These are phyloP conservation scores for Metopia argyrocephala DNA, from an alignment of 2,888 invertebrate species.

Conservation along the genomic window DNA sequence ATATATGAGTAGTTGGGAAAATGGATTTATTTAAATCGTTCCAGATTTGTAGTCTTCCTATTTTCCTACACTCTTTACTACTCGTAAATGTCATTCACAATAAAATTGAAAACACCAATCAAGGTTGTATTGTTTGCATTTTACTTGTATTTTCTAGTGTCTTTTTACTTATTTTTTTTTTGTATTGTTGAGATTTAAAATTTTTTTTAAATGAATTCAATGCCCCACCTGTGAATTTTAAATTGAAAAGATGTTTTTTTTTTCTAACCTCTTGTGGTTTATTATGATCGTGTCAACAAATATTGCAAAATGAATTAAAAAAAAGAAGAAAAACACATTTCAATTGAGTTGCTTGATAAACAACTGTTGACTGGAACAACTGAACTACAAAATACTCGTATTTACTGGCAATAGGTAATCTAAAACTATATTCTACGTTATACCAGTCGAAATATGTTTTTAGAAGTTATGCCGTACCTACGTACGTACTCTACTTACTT, in stretches of 20 bases:
- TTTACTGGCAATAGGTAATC: not conserved
- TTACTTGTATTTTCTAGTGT: not conserved
- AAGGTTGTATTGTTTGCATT: not conserved
- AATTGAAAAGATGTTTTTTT: constrained; percentile 53
- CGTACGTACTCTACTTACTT: constrained; percentile 5
- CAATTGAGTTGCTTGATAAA: constrained; percentile 46
- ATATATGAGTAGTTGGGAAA: no score
- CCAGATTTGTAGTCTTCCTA: not conserved
- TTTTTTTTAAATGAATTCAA: constrained; percentile 12
- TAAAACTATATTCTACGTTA: no score
- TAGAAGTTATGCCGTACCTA: constrained; percentile 9
- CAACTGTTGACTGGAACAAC: constrained; percentile 16
- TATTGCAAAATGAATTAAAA: not conserved
- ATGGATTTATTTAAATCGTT: constrained; percentile 2
- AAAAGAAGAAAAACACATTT: constrained; percentile 8
- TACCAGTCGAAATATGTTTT: no score
- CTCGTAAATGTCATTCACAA: not conserved
- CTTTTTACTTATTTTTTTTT: no score
- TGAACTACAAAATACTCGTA: not conserved
- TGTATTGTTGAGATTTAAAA: not conserved
- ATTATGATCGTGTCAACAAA: constrained; percentile 57
- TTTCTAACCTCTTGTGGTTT: not conserved
- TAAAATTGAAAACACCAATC: constrained; percentile 11
- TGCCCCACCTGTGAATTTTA: constrained; percentile 44
- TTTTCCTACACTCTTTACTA: not conserved